These are phyloP conservation scores for Cryptotis parvus DNA, from an alignment of 2,113 vertebrate genomes.

Conservation along the genomic window DNA sequence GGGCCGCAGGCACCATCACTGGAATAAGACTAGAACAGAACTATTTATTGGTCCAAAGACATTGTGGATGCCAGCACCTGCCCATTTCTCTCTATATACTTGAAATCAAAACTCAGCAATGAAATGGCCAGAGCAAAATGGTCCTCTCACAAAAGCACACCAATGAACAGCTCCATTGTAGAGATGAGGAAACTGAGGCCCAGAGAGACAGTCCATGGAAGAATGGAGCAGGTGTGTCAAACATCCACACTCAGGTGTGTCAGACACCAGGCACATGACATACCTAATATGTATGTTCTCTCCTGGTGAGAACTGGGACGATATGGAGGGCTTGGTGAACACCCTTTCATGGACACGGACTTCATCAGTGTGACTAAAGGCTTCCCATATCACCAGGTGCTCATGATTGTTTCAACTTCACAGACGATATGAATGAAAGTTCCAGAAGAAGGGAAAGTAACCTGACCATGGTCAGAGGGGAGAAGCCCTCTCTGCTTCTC, in stretches of 20 bases:
- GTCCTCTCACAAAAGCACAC: background rate
- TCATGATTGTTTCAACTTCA: background rate
- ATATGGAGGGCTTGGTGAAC: fast-evolving
- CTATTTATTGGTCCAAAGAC: background rate
- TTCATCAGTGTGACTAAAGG: fast-evolving
- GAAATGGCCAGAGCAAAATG: too few relatives aligned
- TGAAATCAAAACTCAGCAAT: background rate
- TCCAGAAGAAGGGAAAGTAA: background rate
- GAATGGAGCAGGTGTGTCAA: background rate
- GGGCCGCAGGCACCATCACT: background rate
- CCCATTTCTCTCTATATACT: background rate
- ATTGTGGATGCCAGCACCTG: background rate
- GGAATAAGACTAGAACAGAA: background rate
- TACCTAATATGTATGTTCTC: fast-evolving
- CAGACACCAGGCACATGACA: background rate
- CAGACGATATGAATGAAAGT: background rate
- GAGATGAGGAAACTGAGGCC: background rate
- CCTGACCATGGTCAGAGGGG: background rate
- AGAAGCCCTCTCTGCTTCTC: too few relatives aligned
- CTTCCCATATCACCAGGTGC: background rate
- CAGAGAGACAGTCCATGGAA: background rate
- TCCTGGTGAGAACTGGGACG: background rate
- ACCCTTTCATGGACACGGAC: background rate
- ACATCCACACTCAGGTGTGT: background rate
- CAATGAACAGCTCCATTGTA: background rate